Base-by-base conservation (phyloP, 2,113 vertebrate genomes). In the Mohoua ochrocephala region DNA sequence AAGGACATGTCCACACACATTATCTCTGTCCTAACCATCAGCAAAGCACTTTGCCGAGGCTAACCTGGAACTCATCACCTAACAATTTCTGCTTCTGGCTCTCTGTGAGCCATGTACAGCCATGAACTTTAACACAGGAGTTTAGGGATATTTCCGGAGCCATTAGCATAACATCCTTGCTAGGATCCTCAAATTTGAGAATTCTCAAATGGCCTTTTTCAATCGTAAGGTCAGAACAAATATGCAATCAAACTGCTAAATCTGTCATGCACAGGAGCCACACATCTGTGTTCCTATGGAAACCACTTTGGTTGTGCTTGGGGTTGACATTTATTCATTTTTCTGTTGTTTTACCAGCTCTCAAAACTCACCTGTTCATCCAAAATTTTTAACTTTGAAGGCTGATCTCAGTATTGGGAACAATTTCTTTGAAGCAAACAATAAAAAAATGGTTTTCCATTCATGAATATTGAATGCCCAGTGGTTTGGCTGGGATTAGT, bases 221-320 rank as follows among this genome's bases (percentile, higher is more conserved):
- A 91, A 78, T 69, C n/a, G 9, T 74, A 95, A 91, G 76, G 97
- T 97, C 91, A 91, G 89, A 94, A 96, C 69, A 97, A 97, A 97
- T 86, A 95, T 64, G 61, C 78, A 92, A 91, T 54, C 68, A 78
- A 70, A 89, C 67, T 70, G 60, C 91, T 95, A 89, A 90, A 73
- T 96, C 84, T 92, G 61, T 84, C 77, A 44, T 15, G 60, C 77
- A 77, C 44, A 53, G 82, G 49, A 87, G 53, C 81, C 70, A 84
- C 42, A 42, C 57, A 95, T 91, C 74, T 89, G 76, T n/a, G 76
- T 97, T 98, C 87, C 96, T 91, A 95, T 96, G 92, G 97, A 95
- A 98, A 97, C 94, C 1, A 9, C 42, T 61, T 82, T 31, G 63
- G 75, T 94, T 92, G 31, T 56, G 41, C 78, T 49, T 37, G 60